Evolutionary conservation across 2,888 invertebrate genomes (phyloP).

Genomic region (Trachelus troglodyta): DNA sequence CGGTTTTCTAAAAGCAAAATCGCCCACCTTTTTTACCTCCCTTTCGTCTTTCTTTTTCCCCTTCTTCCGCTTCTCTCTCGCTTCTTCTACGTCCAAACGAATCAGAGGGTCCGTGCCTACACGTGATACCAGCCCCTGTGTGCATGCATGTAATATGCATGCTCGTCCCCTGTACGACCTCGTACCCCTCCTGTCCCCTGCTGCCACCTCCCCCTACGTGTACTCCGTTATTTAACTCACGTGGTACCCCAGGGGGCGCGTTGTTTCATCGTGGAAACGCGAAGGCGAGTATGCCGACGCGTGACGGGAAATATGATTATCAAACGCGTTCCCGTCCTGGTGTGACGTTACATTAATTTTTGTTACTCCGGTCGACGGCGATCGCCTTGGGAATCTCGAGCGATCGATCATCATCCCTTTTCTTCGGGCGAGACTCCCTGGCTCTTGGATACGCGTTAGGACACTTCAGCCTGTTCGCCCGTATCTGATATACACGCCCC

Average conservation of each 20-base stretch:
- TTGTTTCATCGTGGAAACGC: slow-evolving; percentile 29
- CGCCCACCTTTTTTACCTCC: slow-evolving; percentile 10
- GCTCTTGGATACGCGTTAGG: slow-evolving; percentile 13
- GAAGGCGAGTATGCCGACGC: slow-evolving; percentile 4
- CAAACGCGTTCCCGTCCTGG: neutral
- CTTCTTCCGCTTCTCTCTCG: slow-evolving; percentile 14
- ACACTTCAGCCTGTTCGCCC: neutral
- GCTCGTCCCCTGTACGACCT: slow-evolving; percentile 4
- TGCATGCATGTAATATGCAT: slow-evolving; percentile 42
- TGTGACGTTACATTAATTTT: neutral
- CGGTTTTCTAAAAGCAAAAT: slow-evolving; percentile 12
- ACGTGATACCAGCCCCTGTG: slow-evolving; percentile 29
- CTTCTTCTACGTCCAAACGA: slow-evolving; percentile 13
- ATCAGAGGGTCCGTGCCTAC: slow-evolving; percentile 12
- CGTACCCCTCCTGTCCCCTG: neutral
- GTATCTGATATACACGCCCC: neutral
- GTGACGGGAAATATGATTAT: neutral
- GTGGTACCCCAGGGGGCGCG: slow-evolving; percentile 17
- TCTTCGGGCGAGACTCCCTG: slow-evolving; percentile 14
- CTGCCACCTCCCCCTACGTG: no score
- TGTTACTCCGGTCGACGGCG: neutral
- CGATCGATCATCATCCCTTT: slow-evolving; percentile 12
- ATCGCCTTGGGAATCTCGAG: slow-evolving; percentile 17
- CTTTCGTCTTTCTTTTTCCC: slow-evolving; percentile 7
- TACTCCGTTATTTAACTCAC: neutral